Conservation (phyloP, 1,140 invertebrate genomes). For the Colletes latitarsis region DNA sequence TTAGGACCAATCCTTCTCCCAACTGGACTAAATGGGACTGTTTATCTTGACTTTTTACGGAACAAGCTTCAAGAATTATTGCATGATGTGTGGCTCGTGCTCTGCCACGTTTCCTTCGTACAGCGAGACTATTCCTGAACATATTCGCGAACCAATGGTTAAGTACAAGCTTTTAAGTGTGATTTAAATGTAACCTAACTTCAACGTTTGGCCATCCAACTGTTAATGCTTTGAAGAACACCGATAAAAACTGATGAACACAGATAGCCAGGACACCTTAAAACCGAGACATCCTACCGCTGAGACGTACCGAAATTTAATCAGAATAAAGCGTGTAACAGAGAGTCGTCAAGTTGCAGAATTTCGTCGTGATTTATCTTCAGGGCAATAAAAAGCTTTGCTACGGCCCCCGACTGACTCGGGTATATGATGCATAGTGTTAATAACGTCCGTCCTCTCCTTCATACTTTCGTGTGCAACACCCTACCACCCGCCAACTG, state of each 20-base stretch:
- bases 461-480: conserved; percentile 37
- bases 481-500: background rate
- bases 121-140: no score
- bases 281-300: background rate
- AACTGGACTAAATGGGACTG: no score
- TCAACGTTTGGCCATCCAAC: no score
- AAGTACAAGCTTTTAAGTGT: no score
- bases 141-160: no score
- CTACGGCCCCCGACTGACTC: conserved; percentile 28
- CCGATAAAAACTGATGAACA: background rate
- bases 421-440: conserved; percentile 71
- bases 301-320: conserved; percentile 44
- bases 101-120: no score
- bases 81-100: no score
- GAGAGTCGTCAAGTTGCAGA: conserved; percentile 49
- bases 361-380: conserved; percentile 66
- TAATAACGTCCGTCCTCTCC: conserved; percentile 65
- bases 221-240: background rate
- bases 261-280: conserved; percentile 23
- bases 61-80: no score
- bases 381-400: conserved; percentile 65
- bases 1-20: no score
- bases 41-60: no score
- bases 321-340: conserved; percentile 42
- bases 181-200: no score